Evolutionary conservation across 2,797 vertebrate genomes (phyloP).

Genomic region (Coccyzus lansbergi): DNA sequence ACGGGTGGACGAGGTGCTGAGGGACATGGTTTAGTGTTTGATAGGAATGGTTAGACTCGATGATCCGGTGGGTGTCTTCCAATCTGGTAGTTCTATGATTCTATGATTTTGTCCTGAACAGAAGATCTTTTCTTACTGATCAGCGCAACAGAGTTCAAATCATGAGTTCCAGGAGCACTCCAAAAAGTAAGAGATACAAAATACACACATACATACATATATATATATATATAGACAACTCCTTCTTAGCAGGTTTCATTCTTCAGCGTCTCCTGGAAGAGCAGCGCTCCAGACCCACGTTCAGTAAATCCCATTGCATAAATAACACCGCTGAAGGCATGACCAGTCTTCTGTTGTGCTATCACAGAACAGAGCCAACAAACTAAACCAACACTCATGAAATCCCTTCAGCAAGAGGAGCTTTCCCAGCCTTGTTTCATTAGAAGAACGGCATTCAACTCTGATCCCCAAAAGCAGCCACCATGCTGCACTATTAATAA

Average conservation of each 20-base stretch:
- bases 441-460: conserved; percentile 39
- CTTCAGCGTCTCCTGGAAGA: not conserved
- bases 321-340: conserved; percentile 26
- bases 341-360: conserved; percentile 5
- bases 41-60: too few relatives aligned
- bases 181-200: not conserved
- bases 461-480: conserved; percentile 39
- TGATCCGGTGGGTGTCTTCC: too few relatives aligned
- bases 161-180: not conserved
- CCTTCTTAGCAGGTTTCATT: not conserved
- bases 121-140: not conserved
- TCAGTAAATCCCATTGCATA: conserved; percentile 23
- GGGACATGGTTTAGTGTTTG: too few relatives aligned
- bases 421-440: conserved; percentile 47
- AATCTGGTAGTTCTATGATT: too few relatives aligned
- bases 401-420: conserved; percentile 57
- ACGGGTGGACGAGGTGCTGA: too few relatives aligned
- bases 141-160: not conserved
- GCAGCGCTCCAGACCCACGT: not conserved
- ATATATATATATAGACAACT: not conserved
- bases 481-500: conserved; percentile 26
- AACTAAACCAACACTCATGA: conserved; percentile 49
- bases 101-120: not conserved
- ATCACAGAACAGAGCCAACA: conserved; percentile 37
- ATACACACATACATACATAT: too few relatives aligned